Evolutionary conservation across 2,888 invertebrate genomes (phyloP).

Genomic region (Drosophila diplacantha): DNA sequence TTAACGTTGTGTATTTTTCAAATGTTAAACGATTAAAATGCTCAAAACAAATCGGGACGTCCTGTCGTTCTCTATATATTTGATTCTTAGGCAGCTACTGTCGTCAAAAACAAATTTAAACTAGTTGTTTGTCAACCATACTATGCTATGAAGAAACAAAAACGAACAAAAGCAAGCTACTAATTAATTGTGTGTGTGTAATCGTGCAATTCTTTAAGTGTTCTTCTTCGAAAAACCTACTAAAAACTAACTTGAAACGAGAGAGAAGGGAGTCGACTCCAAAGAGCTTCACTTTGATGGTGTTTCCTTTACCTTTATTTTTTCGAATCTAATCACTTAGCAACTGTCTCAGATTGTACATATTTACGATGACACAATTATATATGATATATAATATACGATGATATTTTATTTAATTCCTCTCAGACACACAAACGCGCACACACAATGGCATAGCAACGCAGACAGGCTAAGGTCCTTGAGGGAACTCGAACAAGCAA

Average conservation of each 20-base stretch:
- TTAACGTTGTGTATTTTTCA: constrained; percentile 59
- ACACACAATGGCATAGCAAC: constrained; percentile 32
- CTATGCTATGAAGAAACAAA: constrained; percentile 42
- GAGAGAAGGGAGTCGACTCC: constrained; percentile 35
- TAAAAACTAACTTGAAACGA: constrained; percentile 25
- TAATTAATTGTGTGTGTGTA: constrained; percentile 63
- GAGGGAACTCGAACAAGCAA: constrained; percentile 54
- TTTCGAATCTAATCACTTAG: constrained; percentile 33
- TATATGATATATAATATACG: constrained; percentile 8
- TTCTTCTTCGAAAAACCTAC: constrained; percentile 48
- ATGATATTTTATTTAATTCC: constrained; percentile 36
- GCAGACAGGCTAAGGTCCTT: constrained; percentile 26
- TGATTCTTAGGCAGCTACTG: constrained; percentile 68
- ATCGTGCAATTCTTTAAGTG: constrained; percentile 72
- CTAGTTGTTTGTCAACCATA: constrained; percentile 59
- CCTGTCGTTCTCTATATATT: constrained; percentile 46
- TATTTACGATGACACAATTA: constrained; percentile 42
- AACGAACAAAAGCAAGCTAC: constrained; percentile 27
- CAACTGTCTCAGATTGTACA: constrained; percentile 56
- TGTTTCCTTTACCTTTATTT: constrained; percentile 11
- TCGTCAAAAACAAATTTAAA: constrained; percentile 51
- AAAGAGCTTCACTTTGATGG: constrained; percentile 44
- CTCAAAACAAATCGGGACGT: constrained; percentile 51
- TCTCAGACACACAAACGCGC: constrained; percentile 24
- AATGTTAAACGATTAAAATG: constrained; percentile 49